phyloP scores from a whole-genome alignment of 2,113 vertebrate species.

The Tupaia tana region DNA sequence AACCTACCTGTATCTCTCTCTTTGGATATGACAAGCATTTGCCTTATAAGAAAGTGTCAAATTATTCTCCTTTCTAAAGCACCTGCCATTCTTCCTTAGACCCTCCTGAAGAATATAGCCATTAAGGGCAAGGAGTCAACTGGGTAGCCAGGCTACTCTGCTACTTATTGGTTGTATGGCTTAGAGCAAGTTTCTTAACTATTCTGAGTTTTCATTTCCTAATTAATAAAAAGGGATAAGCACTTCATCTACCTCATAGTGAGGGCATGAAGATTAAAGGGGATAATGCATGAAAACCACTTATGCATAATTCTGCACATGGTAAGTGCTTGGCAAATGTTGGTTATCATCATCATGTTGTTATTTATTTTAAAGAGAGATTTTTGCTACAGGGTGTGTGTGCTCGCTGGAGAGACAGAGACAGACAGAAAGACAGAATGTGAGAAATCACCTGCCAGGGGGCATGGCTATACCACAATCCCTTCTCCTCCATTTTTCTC shows the following conservation, averaged over 20 bases:
- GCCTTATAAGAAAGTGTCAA: neutral
- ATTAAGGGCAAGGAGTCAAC: neutral
- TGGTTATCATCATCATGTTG: too few relatives aligned
- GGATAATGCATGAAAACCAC: fast-evolving
- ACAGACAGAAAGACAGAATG: too few relatives aligned
- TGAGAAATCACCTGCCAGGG: too few relatives aligned
- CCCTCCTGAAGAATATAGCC: neutral
- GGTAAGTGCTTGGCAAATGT: neutral
- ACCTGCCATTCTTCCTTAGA: neutral
- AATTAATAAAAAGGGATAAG: neutral
- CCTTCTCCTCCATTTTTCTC: too few relatives aligned
- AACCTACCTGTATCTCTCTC: neutral
- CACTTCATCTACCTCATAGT: neutral
- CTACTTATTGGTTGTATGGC: neutral
- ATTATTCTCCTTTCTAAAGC: neutral
- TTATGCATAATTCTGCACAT: neutral
- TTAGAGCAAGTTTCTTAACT: neutral
- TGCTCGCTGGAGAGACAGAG: too few relatives aligned
- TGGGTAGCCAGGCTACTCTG: neutral
- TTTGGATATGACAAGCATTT: neutral
- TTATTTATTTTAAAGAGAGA: neutral
- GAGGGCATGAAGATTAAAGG: neutral
- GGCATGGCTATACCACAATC: too few relatives aligned
- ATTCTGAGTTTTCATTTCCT: neutral
- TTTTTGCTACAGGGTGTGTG: too few relatives aligned